A percentile compares a stretch with the other conserved stretches of the same genome.
These are phyloP conservation scores for Gambusia holbrooki DNA, from an alignment of 2,113 vertebrate species.

Conservation along the genomic window DNA sequence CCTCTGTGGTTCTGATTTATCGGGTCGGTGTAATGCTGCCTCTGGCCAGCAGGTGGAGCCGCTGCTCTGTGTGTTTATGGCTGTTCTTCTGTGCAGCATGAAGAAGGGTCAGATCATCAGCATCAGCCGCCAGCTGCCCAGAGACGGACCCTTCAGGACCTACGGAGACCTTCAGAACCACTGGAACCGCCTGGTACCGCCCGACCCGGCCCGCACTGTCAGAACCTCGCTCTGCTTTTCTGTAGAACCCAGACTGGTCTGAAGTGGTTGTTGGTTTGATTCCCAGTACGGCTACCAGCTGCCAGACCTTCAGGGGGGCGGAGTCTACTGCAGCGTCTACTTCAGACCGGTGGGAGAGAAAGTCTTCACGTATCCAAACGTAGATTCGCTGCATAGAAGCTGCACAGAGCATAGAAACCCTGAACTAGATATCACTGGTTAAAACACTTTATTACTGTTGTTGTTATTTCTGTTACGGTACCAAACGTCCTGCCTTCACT, in stretches of 20 bases:
- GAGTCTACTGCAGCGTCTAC: constrained; percentile 86
- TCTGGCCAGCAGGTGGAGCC: constrained; percentile 49
- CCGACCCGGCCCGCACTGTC: not conserved
- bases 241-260: not conserved
- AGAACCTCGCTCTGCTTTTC: not conserved
- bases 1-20: not conserved
- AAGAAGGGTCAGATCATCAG: constrained; percentile 89
- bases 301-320: constrained; percentile 74
- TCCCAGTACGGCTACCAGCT: constrained; percentile 90
- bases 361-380: constrained; percentile 87
- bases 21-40: not conserved
- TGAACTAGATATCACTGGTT: too few relatives aligned
- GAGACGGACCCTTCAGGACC: constrained; percentile 84
- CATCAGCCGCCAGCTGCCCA: constrained; percentile 81
- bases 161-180: constrained; percentile 86
- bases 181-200: constrained; percentile 86
- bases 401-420: too few relatives aligned
- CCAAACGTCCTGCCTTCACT: constrained; percentile 23
- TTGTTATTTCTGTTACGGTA: too few relatives aligned
- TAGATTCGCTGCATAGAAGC: not conserved
- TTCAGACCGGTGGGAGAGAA: constrained; percentile 85
- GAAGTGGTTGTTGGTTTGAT: constrained; percentile 8
- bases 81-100: constrained; percentile 81
- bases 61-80: not conserved
- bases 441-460: too few relatives aligned